Conservation (phyloP, 2,113 vertebrate genomes). For the Cinclus cinclus region DNA sequence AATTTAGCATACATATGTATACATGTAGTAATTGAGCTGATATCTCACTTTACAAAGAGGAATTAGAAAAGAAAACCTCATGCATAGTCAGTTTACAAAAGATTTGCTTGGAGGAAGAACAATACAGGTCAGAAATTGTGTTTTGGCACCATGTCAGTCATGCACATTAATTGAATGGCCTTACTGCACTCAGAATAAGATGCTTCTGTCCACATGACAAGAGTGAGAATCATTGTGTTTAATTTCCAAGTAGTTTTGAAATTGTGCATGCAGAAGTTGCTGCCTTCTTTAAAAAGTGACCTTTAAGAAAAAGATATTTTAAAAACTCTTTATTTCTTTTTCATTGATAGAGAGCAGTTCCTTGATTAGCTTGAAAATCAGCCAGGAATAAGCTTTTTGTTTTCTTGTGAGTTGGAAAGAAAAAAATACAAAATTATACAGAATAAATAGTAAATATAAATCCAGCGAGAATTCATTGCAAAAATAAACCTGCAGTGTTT, state of each 20-base stretch:
- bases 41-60: neutral
- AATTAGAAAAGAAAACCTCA: neutral
- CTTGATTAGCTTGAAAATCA: constrained; percentile 88
- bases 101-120: constrained; percentile 26
- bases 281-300: constrained; percentile 26
- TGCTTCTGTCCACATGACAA: neutral
- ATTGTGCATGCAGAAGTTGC: constrained; percentile 8
- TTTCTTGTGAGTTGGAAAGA: constrained; percentile 79
- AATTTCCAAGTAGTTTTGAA: neutral
- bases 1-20: neutral
- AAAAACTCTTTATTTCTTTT: constrained; percentile 62
- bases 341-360: constrained; percentile 68
- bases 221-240: neutral
- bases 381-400: constrained; percentile 75
- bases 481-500: constrained; percentile 86
- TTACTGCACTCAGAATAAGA: constrained; percentile 3
- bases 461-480: constrained; percentile 78
- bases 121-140: neutral
- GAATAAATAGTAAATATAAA: constrained; percentile 93
- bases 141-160: constrained; percentile 37
- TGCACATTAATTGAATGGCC: neutral
- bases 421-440: constrained; percentile 91
- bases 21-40: neutral
- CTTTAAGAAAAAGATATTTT: constrained; percentile 45
- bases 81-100: constrained; percentile 38